These are phyloP conservation scores for Origma solitaria DNA, from an alignment of 2,113 vertebrate genomes.

Conservation along the genomic window DNA sequence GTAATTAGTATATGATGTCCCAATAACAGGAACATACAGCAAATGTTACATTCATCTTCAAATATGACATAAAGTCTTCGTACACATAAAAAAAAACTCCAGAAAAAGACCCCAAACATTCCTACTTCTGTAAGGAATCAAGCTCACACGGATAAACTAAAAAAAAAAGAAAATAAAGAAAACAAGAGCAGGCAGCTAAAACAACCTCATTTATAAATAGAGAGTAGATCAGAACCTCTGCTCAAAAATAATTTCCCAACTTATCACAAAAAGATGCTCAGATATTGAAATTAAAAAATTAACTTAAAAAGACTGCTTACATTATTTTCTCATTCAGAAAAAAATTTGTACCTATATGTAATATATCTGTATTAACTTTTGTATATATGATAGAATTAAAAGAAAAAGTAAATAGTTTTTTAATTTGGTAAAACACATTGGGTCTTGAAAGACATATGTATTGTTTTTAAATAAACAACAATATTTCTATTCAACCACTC, in stretches of 20 bases:
- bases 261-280: accelerated
- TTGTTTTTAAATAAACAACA: background rate
- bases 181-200: background rate
- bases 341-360: accelerated
- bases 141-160: accelerated
- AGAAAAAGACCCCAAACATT: no score
- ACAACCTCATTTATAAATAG: background rate
- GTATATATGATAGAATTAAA: background rate
- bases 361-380: background rate
- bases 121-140: background rate
- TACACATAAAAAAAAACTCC: background rate
- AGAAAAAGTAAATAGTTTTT: background rate
- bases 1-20: background rate
- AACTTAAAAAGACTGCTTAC: background rate
- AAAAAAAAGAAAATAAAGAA: background rate
- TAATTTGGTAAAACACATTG: accelerated
- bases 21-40: background rate
- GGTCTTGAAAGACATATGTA: background rate
- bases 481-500: background rate
- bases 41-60: background rate
- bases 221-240: background rate
- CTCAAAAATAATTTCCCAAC: background rate
- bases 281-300: background rate
- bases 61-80: background rate
- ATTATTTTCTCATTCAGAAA: background rate